These are phyloP conservation scores for Thecophora atra DNA, from an alignment of 2,888 invertebrate species.

Conservation along the genomic window DNA sequence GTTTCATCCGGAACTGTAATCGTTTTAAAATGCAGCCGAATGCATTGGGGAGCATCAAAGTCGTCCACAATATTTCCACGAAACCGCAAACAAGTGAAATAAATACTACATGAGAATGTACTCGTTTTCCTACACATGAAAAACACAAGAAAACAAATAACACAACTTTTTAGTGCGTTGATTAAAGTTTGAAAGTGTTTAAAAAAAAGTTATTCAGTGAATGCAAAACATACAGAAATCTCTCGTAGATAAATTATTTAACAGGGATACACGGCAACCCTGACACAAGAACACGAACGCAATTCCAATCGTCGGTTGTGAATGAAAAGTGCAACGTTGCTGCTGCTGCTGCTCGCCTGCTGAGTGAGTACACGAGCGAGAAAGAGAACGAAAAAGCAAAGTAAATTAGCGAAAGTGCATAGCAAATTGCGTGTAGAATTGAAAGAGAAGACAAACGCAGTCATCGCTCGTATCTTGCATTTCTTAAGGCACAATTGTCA, in stretches of 20 bases:
- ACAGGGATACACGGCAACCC: too few relatives aligned
- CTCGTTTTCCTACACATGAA: too few relatives aligned
- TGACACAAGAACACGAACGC: background rate
- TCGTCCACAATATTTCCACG: constrained; percentile 45
- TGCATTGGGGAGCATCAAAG: constrained; percentile 47
- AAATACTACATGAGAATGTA: constrained; percentile 61
- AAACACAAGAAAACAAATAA: too few relatives aligned
- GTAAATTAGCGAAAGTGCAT: constrained; percentile 24
- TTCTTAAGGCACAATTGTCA: too few relatives aligned
- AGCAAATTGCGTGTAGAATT: constrained; percentile 22
- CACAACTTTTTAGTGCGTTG: too few relatives aligned
- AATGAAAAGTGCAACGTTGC: constrained; percentile 47
- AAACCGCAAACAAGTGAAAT: constrained; percentile 60
- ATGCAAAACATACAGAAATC: too few relatives aligned
- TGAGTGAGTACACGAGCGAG: constrained; percentile 8
- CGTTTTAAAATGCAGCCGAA: constrained; percentile 44
- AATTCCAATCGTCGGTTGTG: too few relatives aligned
- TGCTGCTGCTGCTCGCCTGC: constrained; percentile 32
- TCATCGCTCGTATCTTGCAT: background rate
- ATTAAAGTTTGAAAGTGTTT: too few relatives aligned
- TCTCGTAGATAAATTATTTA: too few relatives aligned
- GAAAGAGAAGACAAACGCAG: background rate
- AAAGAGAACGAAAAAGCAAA: background rate
- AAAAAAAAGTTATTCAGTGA: too few relatives aligned
- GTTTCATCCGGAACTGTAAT: background rate